Percentiles rank a stretch among this genome's conserved stretches.
Evolutionary conservation across 2,888 invertebrate genomes (phyloP).

Genomic region (Drosophila kanekoi): DNA sequence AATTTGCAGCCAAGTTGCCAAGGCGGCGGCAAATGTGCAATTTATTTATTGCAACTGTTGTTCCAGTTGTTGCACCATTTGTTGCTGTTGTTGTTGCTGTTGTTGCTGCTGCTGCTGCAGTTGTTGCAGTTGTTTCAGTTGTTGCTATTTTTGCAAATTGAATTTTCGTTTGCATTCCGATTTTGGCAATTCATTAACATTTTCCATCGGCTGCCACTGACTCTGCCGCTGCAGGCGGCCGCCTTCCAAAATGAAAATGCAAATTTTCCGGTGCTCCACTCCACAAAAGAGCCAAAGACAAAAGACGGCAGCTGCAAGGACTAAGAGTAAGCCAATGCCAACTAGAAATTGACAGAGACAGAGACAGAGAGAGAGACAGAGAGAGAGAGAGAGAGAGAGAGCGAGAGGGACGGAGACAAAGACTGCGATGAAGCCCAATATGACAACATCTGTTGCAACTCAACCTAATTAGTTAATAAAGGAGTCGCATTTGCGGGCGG

Average conservation of each 20-base stretch:
- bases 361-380: neutral
- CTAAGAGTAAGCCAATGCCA: slow-evolving; percentile 32
- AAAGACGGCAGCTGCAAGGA: slow-evolving; percentile 23
- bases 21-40: slow-evolving; percentile 65
- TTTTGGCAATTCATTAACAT: slow-evolving; percentile 75
- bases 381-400: neutral
- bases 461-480: slow-evolving; percentile 36
- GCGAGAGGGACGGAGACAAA: neutral
- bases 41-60: slow-evolving; percentile 63
- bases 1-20: slow-evolving; percentile 65
- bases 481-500: neutral
- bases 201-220: slow-evolving; percentile 43
- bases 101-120: slow-evolving; percentile 30
- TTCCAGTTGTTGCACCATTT: slow-evolving; percentile 6
- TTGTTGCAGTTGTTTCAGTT: slow-evolving; percentile 9
- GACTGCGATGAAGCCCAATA: neutral
- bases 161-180: slow-evolving; percentile 71
- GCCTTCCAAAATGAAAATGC: slow-evolving; percentile 55
- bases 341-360: neutral
- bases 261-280: slow-evolving; percentile 42
- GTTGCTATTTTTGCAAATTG: slow-evolving; percentile 73
- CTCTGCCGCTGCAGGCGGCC: slow-evolving; percentile 37
- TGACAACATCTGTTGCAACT: slow-evolving; percentile 27
- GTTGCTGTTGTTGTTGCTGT: slow-evolving; percentile 7
- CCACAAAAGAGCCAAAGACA: slow-evolving; percentile 9